phyloP scores from a whole-genome alignment of 2,113 vertebrate species.

The Colistium nudipinnis region DNA sequence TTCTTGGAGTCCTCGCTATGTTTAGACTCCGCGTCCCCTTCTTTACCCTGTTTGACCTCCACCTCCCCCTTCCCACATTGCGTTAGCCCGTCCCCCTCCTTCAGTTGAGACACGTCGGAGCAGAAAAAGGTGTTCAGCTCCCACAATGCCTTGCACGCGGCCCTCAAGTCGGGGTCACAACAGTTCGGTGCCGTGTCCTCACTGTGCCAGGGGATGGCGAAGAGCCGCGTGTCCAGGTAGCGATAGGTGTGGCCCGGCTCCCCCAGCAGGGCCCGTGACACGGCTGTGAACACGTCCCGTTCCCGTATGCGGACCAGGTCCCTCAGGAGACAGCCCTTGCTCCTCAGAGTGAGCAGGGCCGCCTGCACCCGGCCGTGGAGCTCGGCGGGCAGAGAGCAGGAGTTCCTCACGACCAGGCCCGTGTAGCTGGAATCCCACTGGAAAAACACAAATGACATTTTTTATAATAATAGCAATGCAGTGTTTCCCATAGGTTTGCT shows the following conservation, averaged over 20 bases:
- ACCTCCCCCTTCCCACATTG: conserved; percentile 56
- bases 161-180: conserved; percentile 83
- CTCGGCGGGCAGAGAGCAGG: conserved; percentile 82
- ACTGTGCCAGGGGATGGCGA: conserved; percentile 92
- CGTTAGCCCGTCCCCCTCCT: conserved; percentile 66
- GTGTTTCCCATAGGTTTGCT: too few relatives aligned
- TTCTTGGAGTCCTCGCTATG: conserved; percentile 77
- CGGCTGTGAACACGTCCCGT: conserved; percentile 90
- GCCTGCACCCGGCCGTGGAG: conserved; percentile 87
- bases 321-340: conserved; percentile 87
- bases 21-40: conserved; percentile 69
- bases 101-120: conserved; percentile 74
- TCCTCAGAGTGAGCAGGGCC: conserved; percentile 84
- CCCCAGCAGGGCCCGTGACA: conserved; percentile 92
- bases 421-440: conserved; percentile 94
- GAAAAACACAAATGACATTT: conserved; percentile 38
- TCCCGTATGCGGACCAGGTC: conserved; percentile 93
- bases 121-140: conserved; percentile 92
- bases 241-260: conserved; percentile 93
- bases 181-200: conserved; percentile 81
- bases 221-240: conserved; percentile 95
- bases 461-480: neutral
- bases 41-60: conserved; percentile 53
- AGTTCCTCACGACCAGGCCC: conserved; percentile 86
- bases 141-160: conserved; percentile 89